These are phyloP conservation scores for Dinomys branickii DNA, from an alignment of 2,113 vertebrate genomes.

Conservation along the genomic window DNA sequence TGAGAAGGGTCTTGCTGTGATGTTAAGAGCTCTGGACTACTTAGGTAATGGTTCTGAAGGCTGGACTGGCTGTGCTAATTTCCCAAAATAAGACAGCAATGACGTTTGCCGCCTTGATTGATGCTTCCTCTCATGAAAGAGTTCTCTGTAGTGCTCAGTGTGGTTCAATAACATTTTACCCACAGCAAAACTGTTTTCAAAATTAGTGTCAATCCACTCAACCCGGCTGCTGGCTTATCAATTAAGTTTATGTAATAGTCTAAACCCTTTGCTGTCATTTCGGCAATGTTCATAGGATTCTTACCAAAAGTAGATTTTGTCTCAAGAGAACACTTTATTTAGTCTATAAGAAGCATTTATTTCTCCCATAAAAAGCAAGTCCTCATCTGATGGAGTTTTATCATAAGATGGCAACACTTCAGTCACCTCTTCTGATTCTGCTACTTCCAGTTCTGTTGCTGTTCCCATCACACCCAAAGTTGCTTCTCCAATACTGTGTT, in stretches of 20 bases:
- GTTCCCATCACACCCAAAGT: background rate
- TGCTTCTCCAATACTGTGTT: no score
- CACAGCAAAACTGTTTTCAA: background rate
- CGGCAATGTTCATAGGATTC: background rate
- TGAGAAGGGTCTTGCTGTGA: background rate
- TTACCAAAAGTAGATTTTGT: background rate
- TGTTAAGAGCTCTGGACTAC: background rate
- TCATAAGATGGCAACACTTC: background rate
- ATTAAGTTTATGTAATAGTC: background rate
- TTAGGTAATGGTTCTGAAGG: background rate
- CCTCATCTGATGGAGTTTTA: background rate
- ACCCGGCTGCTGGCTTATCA: background rate
- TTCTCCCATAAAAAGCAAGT: background rate
- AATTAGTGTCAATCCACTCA: background rate
- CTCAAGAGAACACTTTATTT: background rate
- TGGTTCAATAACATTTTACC: background rate
- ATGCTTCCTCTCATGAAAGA: background rate
- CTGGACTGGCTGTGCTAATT: background rate
- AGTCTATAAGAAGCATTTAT: background rate
- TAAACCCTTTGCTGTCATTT: background rate
- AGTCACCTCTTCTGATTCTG: background rate
- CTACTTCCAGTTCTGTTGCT: background rate
- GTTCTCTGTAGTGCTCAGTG: background rate
- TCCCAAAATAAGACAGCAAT: background rate
- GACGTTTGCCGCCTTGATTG: background rate